These are phyloP conservation scores for Diarsia brunnea DNA, from an alignment of 2,888 invertebrate species.

Conservation along the genomic window DNA sequence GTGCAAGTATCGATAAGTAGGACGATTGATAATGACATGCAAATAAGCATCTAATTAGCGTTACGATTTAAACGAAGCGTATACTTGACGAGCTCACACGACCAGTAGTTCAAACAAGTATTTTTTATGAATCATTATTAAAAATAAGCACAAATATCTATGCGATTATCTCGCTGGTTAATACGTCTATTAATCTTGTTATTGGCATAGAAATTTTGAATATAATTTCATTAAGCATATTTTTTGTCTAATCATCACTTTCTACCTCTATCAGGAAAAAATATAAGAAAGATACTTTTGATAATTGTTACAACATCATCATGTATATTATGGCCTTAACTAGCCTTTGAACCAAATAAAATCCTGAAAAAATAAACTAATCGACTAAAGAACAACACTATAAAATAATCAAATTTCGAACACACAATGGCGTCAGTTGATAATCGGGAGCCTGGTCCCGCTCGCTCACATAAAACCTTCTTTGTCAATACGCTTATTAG, in stretches of 20 bases:
- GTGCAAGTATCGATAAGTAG: conserved; percentile 75
- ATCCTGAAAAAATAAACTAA: conserved; percentile 40
- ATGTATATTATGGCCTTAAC: conserved; percentile 7
- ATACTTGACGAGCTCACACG: conserved; percentile 51
- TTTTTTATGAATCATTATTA: conserved; percentile 60
- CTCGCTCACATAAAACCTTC: conserved; percentile 81
- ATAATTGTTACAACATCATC: conserved; percentile 7
- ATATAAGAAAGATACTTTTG: conserved; percentile 10
- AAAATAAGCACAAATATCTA: conserved; percentile 49
- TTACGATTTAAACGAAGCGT: conserved; percentile 62
- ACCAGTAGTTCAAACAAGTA: conserved; percentile 60
- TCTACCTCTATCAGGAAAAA: conserved; percentile 20
- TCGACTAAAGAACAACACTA: conserved; percentile 78
- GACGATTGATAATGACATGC: conserved; percentile 68
- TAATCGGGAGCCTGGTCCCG: conserved; percentile 83
- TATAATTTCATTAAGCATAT: conserved; percentile 30
- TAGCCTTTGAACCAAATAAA: neutral
- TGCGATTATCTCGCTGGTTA: conserved; percentile 55
- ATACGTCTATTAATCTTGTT: conserved; percentile 58
- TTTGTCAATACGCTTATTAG: conserved; percentile 83
- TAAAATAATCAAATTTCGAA: conserved; percentile 85
- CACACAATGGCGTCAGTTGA: conserved; percentile 86
- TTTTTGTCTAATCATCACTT: conserved; percentile 49
- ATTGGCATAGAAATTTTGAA: conserved; percentile 57
- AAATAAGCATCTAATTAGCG: conserved; percentile 68